A percentile compares a stretch with the other conserved stretches of the same genome.
These are phyloP conservation scores for Halichondria panicea DNA, from an alignment of 37 sponge, comb jelly and placozoan species.

Conservation along the genomic window DNA sequence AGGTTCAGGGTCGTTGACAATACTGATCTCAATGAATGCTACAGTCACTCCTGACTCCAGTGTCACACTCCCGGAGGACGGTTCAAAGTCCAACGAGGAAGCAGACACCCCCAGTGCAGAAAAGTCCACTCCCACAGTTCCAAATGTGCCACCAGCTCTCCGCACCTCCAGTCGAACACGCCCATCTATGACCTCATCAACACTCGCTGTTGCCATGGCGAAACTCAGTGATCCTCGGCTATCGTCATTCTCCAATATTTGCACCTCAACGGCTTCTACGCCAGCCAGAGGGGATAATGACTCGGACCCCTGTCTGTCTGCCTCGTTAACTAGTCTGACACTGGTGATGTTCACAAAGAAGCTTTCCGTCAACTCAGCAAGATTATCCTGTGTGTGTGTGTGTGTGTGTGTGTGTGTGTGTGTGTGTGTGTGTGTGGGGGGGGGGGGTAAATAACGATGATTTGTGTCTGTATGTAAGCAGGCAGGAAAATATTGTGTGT, in stretches of 20 bases:
- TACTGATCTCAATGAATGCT: conserved; percentile 31
- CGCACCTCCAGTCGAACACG: conserved; percentile 22
- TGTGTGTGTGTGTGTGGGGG: no score
- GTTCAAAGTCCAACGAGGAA: conserved; percentile 36
- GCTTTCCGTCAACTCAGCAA: conserved; percentile 58
- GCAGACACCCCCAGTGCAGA: conserved; percentile 38
- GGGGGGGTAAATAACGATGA: background rate
- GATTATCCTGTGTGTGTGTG: conserved; percentile 55
- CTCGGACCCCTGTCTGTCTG: conserved; percentile 33
- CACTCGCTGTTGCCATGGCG: conserved; percentile 13
- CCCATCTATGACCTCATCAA: conserved; percentile 39
- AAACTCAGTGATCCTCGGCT: conserved; percentile 61
- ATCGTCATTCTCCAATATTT: conserved; percentile 71
- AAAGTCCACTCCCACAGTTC: conserved; percentile 54
- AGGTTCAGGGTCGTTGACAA: conserved; percentile 71
- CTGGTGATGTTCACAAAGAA: conserved; percentile 71
- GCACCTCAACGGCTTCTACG: conserved; percentile 23
- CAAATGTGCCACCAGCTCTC: conserved; percentile 65
- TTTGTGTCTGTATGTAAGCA: background rate
- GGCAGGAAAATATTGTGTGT: no score
- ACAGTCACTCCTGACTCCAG: conserved; percentile 1
- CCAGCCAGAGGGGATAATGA: conserved; percentile 50
- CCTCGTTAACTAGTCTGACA: conserved; percentile 57
- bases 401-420: background rate
- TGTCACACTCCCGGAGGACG: conserved; percentile 24